These are phyloP conservation scores for Drosophila nasuta DNA, from an alignment of 1,140 invertebrate species.

Conservation along the genomic window DNA sequence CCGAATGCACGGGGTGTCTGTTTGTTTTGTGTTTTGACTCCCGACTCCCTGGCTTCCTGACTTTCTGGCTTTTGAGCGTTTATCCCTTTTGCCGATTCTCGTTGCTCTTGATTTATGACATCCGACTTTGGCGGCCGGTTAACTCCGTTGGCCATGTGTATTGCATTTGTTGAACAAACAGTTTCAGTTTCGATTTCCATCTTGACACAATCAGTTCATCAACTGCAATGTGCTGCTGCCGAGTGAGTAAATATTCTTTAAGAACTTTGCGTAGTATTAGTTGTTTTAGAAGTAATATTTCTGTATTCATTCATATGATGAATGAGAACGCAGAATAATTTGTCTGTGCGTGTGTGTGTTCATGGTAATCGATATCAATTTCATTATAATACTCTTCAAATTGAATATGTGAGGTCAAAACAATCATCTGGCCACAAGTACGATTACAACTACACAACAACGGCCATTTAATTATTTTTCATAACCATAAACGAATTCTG, in stretches of 20 bases:
- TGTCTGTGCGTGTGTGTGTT: background rate
- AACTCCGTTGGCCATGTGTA: constrained; percentile 31
- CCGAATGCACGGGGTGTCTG: constrained; percentile 36
- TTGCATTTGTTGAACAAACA: constrained; percentile 26
- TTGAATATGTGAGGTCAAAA: constrained; percentile 43
- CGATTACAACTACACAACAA: constrained; percentile 5
- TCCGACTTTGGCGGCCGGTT: constrained; percentile 56
- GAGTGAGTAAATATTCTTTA: background rate
- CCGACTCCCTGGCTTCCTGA: constrained; percentile 44
- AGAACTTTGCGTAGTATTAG: background rate
- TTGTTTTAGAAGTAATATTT: background rate
- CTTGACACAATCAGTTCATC: constrained; percentile 50
- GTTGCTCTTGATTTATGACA: constrained; percentile 67
- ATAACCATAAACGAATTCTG: constrained; percentile 66
- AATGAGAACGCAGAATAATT: background rate
- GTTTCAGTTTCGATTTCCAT: constrained; percentile 63
- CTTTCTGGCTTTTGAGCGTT: constrained; percentile 38
- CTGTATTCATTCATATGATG: background rate
- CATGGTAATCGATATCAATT: constrained; percentile 1
- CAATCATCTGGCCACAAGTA: constrained; percentile 49
- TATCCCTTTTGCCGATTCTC: constrained; percentile 54
- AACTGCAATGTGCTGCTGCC: background rate
- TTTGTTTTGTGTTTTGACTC: constrained; percentile 64
- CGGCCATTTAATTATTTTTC: constrained; percentile 46
- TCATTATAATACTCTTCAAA: constrained; percentile 10